Evolutionary conservation across 2,888 invertebrate genomes (phyloP), one percentile per base, ranked within the genome.

Genomic region (Hartigia nigra): DNA sequence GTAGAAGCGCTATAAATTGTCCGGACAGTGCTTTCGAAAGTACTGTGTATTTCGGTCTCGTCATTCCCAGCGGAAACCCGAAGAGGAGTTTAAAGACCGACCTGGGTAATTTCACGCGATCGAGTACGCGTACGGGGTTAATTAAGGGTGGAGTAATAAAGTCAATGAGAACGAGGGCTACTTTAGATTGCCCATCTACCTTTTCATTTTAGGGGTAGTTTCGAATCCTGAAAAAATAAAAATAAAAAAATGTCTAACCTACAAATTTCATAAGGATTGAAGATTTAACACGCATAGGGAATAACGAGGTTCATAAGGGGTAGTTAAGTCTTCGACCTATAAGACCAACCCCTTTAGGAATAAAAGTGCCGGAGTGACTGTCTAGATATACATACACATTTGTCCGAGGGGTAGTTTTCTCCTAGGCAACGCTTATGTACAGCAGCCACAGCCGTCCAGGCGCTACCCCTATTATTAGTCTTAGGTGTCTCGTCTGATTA

Each of bases 261-360:
- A 74, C 76, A 79, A 36, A 69, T 31, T 23, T 23, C 2, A 9
- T 55, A 55, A 55, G 55, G 55, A 23, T 23, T 55, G 23, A 55
- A 55, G 23, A 55, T 74, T 35, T 72, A 31, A 77, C 36, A 77
- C 32, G 70, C 74, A 75, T 78, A 74, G 77, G 77, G 80, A 78
- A 74, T 80, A 81, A 78, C 81, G 79, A 77, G 69, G 79, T 81
- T 81, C 85, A 82, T 82, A 85, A 85, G 81, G 81, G 79, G 70
- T 78, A 81, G 81, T 79, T 81, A 84, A 86, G 84, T 83, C 83
- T 82, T 81, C 82, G 84, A 86, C 86, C 85, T 83, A 84, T 85
- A 84, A 83, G 70, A 82, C 82, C 80, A 55, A 55, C 23, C 55
- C 55, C 55, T 23, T 23, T 55, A 55, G 55, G 23, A 55, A 55